Conservation (phyloP, 2,888 invertebrate genomes). For the Lissocephala sabroskyi region DNA sequence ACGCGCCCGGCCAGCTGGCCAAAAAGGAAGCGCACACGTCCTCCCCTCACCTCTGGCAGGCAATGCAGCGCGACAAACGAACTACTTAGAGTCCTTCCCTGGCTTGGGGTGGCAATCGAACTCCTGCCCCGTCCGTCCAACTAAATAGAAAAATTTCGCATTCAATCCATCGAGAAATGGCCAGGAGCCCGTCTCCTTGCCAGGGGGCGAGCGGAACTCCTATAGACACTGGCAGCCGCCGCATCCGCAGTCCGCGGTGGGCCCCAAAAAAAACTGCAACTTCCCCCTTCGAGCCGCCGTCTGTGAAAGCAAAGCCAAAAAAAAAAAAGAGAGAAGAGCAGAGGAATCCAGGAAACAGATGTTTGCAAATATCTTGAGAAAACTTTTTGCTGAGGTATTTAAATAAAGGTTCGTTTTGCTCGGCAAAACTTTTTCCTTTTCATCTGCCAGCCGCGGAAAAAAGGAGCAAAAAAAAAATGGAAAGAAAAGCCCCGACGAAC, state of each 20-base stretch:
- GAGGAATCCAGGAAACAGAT: constrained; percentile 50
- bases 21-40: no score
- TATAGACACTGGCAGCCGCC: background rate
- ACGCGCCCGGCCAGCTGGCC: no score
- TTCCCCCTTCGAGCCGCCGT: background rate
- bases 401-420: constrained; percentile 43
- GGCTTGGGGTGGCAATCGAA: background rate
- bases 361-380: constrained; percentile 63
- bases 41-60: background rate
- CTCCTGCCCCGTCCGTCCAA: constrained; percentile 11
- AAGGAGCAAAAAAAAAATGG: no score
- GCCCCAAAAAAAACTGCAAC: constrained; percentile 26
- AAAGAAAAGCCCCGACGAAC: constrained; percentile 28
- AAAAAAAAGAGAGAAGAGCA: no score
- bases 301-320: background rate
- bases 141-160: constrained; percentile 25
- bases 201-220: constrained; percentile 3
- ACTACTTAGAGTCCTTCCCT: constrained; percentile 5
- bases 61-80: constrained; percentile 10
- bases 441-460: no score
- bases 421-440: constrained; percentile 50
- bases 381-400: constrained; percentile 60
- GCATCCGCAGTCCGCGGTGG: constrained; percentile 15
- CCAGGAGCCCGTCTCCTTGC: constrained; percentile 31
- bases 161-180: constrained; percentile 12